A percentile compares a stretch with the other conserved stretches of the same genome.
phyloP scores from a whole-genome alignment of 2,113 vertebrate species.

The Ochotona curzoniae region DNA sequence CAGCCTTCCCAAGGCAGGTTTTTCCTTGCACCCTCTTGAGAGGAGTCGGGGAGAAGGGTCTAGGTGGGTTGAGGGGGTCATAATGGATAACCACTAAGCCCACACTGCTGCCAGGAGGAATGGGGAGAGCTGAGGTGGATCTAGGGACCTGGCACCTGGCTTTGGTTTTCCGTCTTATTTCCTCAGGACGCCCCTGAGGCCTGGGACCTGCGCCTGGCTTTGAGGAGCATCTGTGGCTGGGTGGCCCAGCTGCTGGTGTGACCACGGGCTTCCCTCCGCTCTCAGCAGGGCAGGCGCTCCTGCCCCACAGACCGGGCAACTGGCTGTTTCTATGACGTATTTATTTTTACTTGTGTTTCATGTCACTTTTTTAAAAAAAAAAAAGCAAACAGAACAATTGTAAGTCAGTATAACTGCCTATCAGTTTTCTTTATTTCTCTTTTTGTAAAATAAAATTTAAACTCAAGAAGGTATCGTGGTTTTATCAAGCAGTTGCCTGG shows the following conservation, averaged over 20 bases:
- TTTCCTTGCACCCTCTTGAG: conserved; percentile 68
- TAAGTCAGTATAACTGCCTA: conserved; percentile 90
- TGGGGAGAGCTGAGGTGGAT: conserved; percentile 34
- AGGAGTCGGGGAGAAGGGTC: conserved; percentile 57
- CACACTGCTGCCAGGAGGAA: conserved; percentile 64
- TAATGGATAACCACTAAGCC: conserved; percentile 80
- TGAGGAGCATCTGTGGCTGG: conserved; percentile 84
- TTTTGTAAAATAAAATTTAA: conserved; percentile 82
- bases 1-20: conserved; percentile 66
- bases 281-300: conserved; percentile 77
- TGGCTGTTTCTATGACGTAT: conserved; percentile 92
- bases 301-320: conserved; percentile 88
- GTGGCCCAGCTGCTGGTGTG: conserved; percentile 82
- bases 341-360: conserved; percentile 93
- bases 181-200: conserved; percentile 86
- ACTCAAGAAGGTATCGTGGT: conserved; percentile 61
- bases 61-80: conserved; percentile 70
- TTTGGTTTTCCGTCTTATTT: conserved; percentile 80
- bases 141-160: conserved; percentile 76
- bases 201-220: conserved; percentile 85
- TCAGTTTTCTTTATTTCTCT: conserved; percentile 82
- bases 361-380: conserved; percentile 89
- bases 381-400: conserved; percentile 89
- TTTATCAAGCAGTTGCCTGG: conserved; percentile 64
- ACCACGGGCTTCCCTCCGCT: conserved; percentile 89